A percentile compares a stretch with the other conserved stretches of the same genome.
Evolutionary conservation across 2,888 invertebrate species (phyloP).

Genomic region (Rhingia rostrata): DNA sequence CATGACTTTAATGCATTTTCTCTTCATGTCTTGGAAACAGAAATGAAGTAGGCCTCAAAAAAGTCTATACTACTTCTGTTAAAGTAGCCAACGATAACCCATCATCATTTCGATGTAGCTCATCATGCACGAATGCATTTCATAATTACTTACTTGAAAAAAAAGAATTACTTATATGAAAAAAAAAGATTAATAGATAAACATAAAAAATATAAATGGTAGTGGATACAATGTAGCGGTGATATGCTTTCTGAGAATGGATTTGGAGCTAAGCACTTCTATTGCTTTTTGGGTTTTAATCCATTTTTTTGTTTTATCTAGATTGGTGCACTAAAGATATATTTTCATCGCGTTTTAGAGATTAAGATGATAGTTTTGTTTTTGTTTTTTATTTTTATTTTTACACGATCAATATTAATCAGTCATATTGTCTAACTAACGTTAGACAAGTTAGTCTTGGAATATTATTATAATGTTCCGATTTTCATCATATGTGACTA

Average conservation of each 20-base stretch:
- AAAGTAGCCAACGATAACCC: slow-evolving; percentile 47
- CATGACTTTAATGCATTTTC: slow-evolving; percentile 50
- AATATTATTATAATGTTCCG: too few relatives aligned
- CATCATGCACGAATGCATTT: slow-evolving; percentile 75
- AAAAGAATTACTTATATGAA: slow-evolving; percentile 42
- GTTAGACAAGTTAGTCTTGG: too few relatives aligned
- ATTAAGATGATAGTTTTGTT: too few relatives aligned
- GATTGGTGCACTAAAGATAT: too few relatives aligned
- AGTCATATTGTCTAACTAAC: too few relatives aligned
- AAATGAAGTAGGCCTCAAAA: slow-evolving; percentile 8
- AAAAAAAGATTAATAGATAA: slow-evolving; percentile 32
- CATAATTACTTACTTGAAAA: slow-evolving; percentile 73
- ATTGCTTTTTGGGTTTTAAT: background rate
- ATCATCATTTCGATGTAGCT: slow-evolving; percentile 60
- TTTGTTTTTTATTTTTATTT: too few relatives aligned
- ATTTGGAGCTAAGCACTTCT: background rate
- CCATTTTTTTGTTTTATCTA: too few relatives aligned
- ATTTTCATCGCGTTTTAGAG: too few relatives aligned
- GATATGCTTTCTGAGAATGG: background rate
- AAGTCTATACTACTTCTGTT: slow-evolving; percentile 13
- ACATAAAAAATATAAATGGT: slow-evolving; percentile 13
- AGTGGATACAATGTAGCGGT: slow-evolving; percentile 19
- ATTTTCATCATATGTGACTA: too few relatives aligned
- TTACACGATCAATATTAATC: too few relatives aligned
- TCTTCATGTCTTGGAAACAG: slow-evolving; percentile 17